A percentile compares a stretch with the other conserved stretches of the same genome.
phyloP scores from a whole-genome alignment of 1,140 invertebrate genomes.

The Leguminivora glycinivorella region DNA sequence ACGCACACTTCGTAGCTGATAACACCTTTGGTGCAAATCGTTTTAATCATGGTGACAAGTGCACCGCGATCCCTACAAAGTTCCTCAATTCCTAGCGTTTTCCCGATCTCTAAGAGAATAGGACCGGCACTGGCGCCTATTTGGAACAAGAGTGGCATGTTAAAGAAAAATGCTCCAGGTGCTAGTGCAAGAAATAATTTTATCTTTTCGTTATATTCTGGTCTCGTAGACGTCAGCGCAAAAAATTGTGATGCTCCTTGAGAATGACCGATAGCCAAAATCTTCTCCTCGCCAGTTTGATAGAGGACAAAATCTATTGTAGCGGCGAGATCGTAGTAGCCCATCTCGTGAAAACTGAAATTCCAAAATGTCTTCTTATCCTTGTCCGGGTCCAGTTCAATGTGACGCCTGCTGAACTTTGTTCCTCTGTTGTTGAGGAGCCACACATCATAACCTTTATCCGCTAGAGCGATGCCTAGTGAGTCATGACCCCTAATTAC shows the following conservation, averaged over 20 bases:
- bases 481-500: neutral
- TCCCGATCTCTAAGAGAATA: neutral
- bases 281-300: neutral
- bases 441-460: neutral
- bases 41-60: neutral
- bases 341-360: slow-evolving; percentile 28
- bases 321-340: slow-evolving; percentile 1
- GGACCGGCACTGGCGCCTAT: neutral
- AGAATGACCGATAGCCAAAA: neutral
- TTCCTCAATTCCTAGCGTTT: neutral
- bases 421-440: neutral
- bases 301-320: neutral
- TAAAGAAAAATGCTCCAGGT: neutral
- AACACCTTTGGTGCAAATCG: neutral
- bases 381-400: neutral
- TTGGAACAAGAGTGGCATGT: neutral
- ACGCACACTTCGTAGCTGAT: neutral
- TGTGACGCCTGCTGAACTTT: slow-evolving; percentile 3
- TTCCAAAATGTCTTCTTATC: neutral
- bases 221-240: neutral
- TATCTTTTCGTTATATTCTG: neutral
- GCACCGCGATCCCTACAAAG: neutral
- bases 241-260: neutral
- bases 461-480: neutral
- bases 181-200: neutral